A percentile compares a stretch with the other conserved stretches of the same genome.
phyloP scores from a whole-genome alignment of 2,797 vertebrate genomes.

The Ataeniobius toweri region DNA sequence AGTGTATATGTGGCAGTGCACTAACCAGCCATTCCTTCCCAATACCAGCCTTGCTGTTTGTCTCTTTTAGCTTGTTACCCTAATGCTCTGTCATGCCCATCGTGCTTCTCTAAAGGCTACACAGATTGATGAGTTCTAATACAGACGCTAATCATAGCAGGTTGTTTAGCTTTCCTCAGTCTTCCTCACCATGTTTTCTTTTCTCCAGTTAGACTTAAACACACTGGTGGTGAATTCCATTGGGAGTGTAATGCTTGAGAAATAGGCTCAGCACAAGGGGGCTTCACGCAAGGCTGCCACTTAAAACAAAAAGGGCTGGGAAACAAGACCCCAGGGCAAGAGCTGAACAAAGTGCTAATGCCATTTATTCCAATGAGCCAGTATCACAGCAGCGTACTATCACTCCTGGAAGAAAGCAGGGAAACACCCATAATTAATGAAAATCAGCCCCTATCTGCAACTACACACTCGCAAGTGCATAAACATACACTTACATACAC shows the following conservation, averaged over 20 bases:
- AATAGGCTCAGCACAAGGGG: constrained; percentile 52
- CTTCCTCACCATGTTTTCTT: constrained; percentile 7
- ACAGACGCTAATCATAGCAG: constrained; percentile 40
- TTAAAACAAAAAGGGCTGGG: constrained; percentile 64
- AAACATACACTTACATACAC: constrained; percentile 32
- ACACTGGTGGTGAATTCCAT: constrained; percentile 57
- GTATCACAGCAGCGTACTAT: constrained; percentile 59
- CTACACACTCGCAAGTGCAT: constrained; percentile 22
- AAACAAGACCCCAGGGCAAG: constrained; percentile 49
- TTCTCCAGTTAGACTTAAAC: constrained; percentile 46
- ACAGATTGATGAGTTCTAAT: constrained; percentile 34
- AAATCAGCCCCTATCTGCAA: constrained; percentile 42
- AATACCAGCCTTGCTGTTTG: constrained; percentile 34
- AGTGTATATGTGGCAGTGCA: constrained; percentile 36
- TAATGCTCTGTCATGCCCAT: constrained; percentile 19
- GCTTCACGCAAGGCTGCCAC: constrained; percentile 70
- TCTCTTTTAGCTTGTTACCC: constrained; percentile 45
- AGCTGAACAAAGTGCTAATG: constrained; percentile 63
- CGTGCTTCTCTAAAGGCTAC: constrained; percentile 25
- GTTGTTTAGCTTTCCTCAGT: constrained; percentile 12
- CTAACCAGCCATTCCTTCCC: constrained; percentile 43
- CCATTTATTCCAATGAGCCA: constrained; percentile 72
- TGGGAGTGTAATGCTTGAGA: constrained; percentile 53
- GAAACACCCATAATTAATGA: constrained; percentile 70
- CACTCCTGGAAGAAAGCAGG: constrained; percentile 64